Percentiles rank a stretch among this genome's conserved stretches.
These are phyloP conservation scores for Halisarca cf. caerulea DNA, from an alignment of 37 sponge, comb jelly and placozoan species.

Conservation along the genomic window DNA sequence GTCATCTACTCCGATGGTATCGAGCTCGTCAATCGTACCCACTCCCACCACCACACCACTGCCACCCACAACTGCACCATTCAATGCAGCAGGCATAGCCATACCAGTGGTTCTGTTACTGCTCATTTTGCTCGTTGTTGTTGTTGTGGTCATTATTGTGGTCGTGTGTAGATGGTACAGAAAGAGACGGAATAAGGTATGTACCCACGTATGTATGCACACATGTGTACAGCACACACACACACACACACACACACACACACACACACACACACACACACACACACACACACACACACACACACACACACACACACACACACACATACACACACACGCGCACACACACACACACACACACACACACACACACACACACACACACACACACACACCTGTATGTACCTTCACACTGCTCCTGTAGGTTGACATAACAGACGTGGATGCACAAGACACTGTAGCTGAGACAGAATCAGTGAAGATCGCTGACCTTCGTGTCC, in stretches of 20 bases:
- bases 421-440: not conserved
- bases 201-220: not conserved
- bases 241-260: too few relatives aligned
- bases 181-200: constrained; percentile 10
- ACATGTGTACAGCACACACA: too few relatives aligned
- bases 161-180: constrained; percentile 40
- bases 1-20: constrained; percentile 25
- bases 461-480: not conserved
- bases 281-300: too few relatives aligned
- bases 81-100: constrained; percentile 10
- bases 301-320: too few relatives aligned
- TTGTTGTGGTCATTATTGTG: constrained; percentile 12
- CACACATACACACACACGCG: too few relatives aligned
- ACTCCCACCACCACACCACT: constrained; percentile 14
- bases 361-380: too few relatives aligned
- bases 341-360: too few relatives aligned
- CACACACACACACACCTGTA: too few relatives aligned
- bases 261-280: too few relatives aligned
- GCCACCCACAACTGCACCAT: not conserved
- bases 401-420: not conserved
- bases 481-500: constrained; percentile 16
- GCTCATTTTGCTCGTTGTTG: constrained; percentile 24
- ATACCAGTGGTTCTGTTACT: constrained; percentile 32
- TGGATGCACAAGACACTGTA: not conserved
- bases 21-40: not conserved